phyloP scores from a whole-genome alignment of 2,113 vertebrate genomes.

The Xyrauchen texanus region DNA sequence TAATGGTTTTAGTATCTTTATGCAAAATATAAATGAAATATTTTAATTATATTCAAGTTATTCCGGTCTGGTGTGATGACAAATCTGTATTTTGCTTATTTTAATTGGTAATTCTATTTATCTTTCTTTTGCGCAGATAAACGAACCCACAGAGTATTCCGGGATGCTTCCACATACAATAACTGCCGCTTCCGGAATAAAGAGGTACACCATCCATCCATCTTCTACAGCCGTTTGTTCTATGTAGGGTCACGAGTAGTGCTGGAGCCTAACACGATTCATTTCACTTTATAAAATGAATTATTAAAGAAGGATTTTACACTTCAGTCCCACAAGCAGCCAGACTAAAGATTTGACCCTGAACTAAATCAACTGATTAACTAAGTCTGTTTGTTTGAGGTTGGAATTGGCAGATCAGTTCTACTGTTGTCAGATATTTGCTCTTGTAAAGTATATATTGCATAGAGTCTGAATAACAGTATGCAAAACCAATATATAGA shows the following conservation, averaged over 20 bases:
- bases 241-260: too few relatives aligned
- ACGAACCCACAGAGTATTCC: slow-evolving; percentile 62
- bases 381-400: slow-evolving; percentile 1
- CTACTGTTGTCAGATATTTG: background rate
- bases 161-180: slow-evolving; percentile 49
- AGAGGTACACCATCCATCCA: slow-evolving; percentile 64
- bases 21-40: too few relatives aligned
- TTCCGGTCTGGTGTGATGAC: too few relatives aligned
- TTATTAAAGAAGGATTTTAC: slow-evolving; percentile 32
- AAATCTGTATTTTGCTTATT: too few relatives aligned
- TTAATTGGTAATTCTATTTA: background rate
- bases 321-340: slow-evolving; percentile 12
- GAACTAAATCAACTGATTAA: background rate
- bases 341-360: background rate
- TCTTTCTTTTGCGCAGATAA: slow-evolving; percentile 49
- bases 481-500: too few relatives aligned
- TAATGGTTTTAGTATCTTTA: too few relatives aligned
- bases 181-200: slow-evolving; percentile 56
- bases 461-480: background rate
- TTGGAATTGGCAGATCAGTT: slow-evolving; percentile 4
- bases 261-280: slow-evolving; percentile 24
- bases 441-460: background rate
- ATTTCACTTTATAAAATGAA: slow-evolving; percentile 21
- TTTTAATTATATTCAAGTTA: too few relatives aligned
- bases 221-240: too few relatives aligned